Evolutionary conservation across 2,113 vertebrate genomes (phyloP).

Genomic region (Astur gentilis): DNA sequence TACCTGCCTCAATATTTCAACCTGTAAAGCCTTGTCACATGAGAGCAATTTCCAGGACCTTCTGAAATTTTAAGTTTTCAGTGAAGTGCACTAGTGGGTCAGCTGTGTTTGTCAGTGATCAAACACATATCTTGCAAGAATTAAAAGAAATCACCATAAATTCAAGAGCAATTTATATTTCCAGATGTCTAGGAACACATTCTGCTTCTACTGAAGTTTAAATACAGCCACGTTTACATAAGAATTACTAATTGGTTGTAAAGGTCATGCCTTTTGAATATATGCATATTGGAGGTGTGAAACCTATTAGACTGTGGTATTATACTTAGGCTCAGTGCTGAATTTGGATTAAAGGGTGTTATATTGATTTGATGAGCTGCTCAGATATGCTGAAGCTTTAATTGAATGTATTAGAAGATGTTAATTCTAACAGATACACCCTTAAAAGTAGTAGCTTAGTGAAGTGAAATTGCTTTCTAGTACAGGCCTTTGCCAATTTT

Average conservation of each 20-base stretch:
- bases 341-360: conserved; percentile 2
- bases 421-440: neutral
- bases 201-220: neutral
- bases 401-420: conserved; percentile 11
- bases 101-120: neutral
- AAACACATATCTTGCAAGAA: neutral
- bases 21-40: neutral
- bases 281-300: neutral
- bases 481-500: neutral
- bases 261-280: conserved; percentile 8
- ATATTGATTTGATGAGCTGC: neutral
- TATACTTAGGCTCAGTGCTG: neutral
- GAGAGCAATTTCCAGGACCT: neutral
- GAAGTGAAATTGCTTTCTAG: neutral
- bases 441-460: neutral
- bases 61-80: neutral
- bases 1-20: neutral
- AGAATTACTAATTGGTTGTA: neutral
- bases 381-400: conserved; percentile 14
- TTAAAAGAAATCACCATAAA: neutral
- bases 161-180: neutral
- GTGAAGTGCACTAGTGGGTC: neutral
- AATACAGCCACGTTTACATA: neutral
- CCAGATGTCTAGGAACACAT: neutral
- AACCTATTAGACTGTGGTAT: neutral